Evolutionary conservation across 2,797 vertebrate genomes (phyloP).

Genomic region (Morus bassanus): DNA sequence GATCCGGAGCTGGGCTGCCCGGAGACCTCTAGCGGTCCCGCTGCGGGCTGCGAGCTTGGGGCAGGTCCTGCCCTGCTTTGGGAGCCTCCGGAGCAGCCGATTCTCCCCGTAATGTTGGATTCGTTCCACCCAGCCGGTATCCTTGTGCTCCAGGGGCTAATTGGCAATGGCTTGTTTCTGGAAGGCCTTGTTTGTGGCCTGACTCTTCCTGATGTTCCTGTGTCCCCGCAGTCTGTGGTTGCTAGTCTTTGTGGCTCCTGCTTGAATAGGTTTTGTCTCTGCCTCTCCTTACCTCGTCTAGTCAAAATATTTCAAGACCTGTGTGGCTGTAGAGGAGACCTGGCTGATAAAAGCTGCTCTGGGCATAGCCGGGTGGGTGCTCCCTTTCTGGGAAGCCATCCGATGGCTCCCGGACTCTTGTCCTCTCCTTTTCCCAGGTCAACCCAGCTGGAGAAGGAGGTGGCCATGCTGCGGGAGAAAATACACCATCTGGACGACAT

Average conservation of each 20-base stretch:
- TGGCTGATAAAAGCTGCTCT: neutral
- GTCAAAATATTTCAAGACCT: neutral
- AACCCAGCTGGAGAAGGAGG: constrained; percentile 87
- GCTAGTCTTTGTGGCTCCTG: neutral
- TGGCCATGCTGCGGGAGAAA: constrained; percentile 88
- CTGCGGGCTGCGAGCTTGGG: neutral
- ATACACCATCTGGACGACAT: constrained; percentile 96
- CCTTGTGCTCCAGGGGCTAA: neutral
- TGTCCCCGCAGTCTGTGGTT: neutral
- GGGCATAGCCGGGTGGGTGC: neutral
- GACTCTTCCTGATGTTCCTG: constrained; percentile 31
- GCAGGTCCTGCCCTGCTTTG: neutral
- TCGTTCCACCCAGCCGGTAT: neutral
- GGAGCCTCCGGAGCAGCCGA: neutral
- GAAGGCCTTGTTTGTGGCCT: constrained; percentile 11
- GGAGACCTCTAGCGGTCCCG: neutral
- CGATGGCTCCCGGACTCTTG: neutral
- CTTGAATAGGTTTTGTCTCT: neutral
- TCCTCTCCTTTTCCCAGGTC: constrained; percentile 69
- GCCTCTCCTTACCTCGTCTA: neutral
- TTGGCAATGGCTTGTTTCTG: neutral
- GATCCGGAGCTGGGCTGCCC: neutral
- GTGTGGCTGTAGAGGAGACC: neutral
- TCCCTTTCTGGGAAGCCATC: neutral
- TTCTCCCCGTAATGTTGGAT: neutral